Conservation (phyloP, 37 sponge, comb jelly and placozoan species). For the Spongilla lacustris region DNA sequence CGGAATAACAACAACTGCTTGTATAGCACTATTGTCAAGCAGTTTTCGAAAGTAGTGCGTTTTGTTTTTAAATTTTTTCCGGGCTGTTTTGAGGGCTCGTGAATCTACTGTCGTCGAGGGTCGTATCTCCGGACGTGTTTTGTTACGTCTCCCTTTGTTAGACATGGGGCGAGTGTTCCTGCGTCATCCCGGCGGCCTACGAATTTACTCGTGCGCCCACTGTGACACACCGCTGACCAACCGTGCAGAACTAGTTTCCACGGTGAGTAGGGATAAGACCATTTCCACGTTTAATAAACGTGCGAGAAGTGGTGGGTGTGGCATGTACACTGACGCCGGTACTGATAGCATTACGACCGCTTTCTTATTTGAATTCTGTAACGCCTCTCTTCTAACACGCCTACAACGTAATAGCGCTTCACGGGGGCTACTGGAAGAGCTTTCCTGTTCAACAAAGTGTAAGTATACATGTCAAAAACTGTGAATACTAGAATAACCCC, state of each 20-base stretch:
- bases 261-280: conserved; percentile 49
- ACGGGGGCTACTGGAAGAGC: conserved; percentile 98
- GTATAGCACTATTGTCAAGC: neutral
- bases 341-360: neutral
- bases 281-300: neutral
- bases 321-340: neutral
- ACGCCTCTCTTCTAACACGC: too few species aligned
- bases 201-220: conserved; percentile 91
- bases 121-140: neutral
- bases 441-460: conserved; percentile 98
- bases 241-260: conserved; percentile 88
- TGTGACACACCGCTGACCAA: conserved; percentile 96
- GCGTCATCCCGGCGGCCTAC: conserved; percentile 92
- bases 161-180: conserved; percentile 95
- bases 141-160: neutral
- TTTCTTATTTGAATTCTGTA: too few species aligned
- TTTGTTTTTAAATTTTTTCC: neutral
- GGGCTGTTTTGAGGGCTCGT: neutral
- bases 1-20: neutral
- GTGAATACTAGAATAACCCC: too few species aligned
- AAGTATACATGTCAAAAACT: conserved; percentile 5
- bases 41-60: neutral
- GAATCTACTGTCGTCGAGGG: neutral
- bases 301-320: neutral
- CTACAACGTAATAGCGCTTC: conserved; percentile 70